Evolutionary conservation across 2,113 vertebrate genomes (phyloP).

Genomic region (Apteryx owenii): DNA sequence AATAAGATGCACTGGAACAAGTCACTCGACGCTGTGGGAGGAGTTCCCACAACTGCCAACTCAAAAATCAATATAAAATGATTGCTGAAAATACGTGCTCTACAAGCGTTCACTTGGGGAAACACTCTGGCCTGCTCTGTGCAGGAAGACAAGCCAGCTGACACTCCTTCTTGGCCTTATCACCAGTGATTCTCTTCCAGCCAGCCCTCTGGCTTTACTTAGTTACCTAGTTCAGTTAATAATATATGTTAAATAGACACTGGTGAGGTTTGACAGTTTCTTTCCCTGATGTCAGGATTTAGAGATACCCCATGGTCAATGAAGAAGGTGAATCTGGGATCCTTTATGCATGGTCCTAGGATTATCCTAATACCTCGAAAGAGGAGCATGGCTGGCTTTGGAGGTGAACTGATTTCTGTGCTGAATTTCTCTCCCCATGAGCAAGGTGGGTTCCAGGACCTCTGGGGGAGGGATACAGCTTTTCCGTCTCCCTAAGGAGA

Average conservation of each 20-base stretch:
- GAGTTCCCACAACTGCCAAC: conserved; percentile 29
- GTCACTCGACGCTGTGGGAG: background rate
- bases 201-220: background rate
- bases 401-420: background rate
- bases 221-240: background rate
- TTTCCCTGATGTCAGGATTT: background rate
- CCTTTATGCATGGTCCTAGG: background rate
- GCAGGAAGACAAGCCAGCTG: conserved; percentile 42
- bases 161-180: background rate
- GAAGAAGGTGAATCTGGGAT: background rate
- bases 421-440: background rate
- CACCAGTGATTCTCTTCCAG: background rate
- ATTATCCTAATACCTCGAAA: background rate
- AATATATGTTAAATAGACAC: background rate
- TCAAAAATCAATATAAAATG: background rate
- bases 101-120: conserved; percentile 6
- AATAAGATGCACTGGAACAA: conserved; percentile 32
- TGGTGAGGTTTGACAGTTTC: background rate
- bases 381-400: background rate
- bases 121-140: background rate
- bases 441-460: background rate
- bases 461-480: background rate
- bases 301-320: background rate
- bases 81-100: background rate
- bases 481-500: background rate